Evolutionary conservation across 2,113 vertebrate genomes (phyloP).

Genomic region (Cnemophilus loriae): DNA sequence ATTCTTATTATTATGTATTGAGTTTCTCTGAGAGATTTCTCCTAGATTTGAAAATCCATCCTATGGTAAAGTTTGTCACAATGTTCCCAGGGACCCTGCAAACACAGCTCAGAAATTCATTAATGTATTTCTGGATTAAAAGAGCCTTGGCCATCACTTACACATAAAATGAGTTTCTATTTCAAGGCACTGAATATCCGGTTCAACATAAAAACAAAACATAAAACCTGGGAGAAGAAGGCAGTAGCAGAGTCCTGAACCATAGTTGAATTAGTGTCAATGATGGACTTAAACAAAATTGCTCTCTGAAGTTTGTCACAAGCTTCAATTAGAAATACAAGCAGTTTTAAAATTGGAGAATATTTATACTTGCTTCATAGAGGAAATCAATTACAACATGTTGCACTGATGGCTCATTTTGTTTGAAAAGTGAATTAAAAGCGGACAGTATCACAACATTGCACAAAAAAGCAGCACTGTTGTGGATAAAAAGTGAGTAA

Average conservation of each 20-base stretch:
- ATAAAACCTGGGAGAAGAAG: background rate
- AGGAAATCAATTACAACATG: background rate
- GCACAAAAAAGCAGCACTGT: background rate
- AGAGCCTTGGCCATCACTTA: background rate
- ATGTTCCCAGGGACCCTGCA: background rate
- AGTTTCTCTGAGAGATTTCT: background rate
- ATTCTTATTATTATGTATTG: background rate
- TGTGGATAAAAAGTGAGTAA: background rate
- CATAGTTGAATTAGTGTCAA: background rate
- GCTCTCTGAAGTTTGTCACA: background rate
- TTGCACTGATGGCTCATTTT: background rate
- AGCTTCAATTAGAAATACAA: background rate
- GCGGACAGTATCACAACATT: background rate
- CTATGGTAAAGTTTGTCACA: background rate
- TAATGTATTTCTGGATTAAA: background rate
- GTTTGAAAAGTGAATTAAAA: background rate
- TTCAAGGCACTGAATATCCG: background rate
- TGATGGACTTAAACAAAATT: background rate
- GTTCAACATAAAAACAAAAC: background rate
- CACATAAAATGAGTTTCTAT: background rate
- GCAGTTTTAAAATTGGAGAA: background rate
- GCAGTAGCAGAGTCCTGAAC: background rate
- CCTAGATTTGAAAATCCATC: background rate
- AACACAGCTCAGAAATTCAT: background rate
- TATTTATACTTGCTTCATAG: background rate